Evolutionary conservation across 1,140 invertebrate species (phyloP).

Genomic region (Bombus affinis): DNA sequence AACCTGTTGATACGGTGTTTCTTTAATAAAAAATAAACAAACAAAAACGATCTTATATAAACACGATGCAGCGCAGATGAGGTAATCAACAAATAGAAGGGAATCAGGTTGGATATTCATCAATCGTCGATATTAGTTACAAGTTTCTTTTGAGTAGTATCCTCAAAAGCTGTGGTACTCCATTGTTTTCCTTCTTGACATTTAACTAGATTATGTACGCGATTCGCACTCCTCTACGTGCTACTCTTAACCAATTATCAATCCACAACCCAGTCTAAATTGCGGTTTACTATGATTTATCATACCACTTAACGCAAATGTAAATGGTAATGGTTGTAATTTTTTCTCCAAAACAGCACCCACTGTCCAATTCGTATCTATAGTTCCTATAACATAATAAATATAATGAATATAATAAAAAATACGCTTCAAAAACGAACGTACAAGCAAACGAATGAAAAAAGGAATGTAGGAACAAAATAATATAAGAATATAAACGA

Average conservation of each 20-base stretch:
- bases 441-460: background rate
- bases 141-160: constrained; percentile 18
- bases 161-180: constrained; percentile 33
- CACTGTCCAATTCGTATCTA: constrained; percentile 98
- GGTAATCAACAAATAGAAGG: constrained; percentile 40
- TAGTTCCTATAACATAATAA: constrained; percentile 86
- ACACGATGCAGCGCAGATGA: constrained; percentile 18
- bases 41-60: constrained; percentile 49
- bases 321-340: constrained; percentile 95
- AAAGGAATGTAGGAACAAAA: background rate
- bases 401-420: constrained; percentile 64
- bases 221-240: background rate
- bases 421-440: background rate
- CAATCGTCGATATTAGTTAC: constrained; percentile 48
- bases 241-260: constrained; percentile 90
- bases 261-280: constrained; percentile 93
- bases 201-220: constrained; percentile 40
- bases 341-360: constrained; percentile 97
- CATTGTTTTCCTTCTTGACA: constrained; percentile 38
- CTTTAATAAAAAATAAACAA: constrained; percentile 65
- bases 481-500: background rate
- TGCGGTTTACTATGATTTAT: constrained; percentile 95
- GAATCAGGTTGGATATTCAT: background rate
- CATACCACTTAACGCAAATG: constrained; percentile 95
- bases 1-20: constrained; percentile 33